Evolutionary conservation across 2,888 invertebrate genomes (phyloP), one percentile per base, ranked within the genome.

Genomic region (Oithona nana): DNA sequence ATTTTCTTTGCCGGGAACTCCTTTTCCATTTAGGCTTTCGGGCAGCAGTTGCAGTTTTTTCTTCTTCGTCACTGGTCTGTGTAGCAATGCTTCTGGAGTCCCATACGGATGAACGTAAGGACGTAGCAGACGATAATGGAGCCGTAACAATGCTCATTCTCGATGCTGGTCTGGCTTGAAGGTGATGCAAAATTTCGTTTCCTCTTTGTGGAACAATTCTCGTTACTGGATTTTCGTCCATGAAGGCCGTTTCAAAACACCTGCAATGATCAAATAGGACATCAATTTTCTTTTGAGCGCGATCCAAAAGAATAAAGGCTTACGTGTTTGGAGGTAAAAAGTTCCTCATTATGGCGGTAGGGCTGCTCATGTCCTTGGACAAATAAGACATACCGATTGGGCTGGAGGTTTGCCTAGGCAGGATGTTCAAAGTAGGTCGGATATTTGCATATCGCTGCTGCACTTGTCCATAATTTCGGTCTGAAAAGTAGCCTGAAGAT

Each of bases 201-300:
- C 48, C 62, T 22, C 55, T 61, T 30, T 64, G 62, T 3, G 58
- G 50, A 28, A 64, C 63, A 20, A 62, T 52, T 26, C 64, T 51
- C 24, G 64, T 64, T 8, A 64, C 39, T 20, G 64, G 64, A 11
- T 28, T 57, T 51, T 58, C 54, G 4, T 62, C 51, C 51, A 62
- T 49, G 58, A 64, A 64, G 22, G 59, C 62, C 22, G 64, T 64
- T 59, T 64, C 64, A 39, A 56, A 63, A 24, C 64, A 64, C 39
- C 39, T 39, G 16, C 16, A 39, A 39, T 39, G 16, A 39, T 6
- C 16, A 39, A 11, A 39, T 39, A 16, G 16, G 39, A 16, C 8
- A n/a, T n/a, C n/a, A n/a, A n/a, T n/a, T n/a, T n/a, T n/a, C n/a
- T n/a, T n/a, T n/a, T n/a, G n/a, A n/a, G n/a, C n/a, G n/a, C n/a